Base-by-base conservation (phyloP, 2,797 vertebrate species). In the Lithobates pipiens region DNA sequence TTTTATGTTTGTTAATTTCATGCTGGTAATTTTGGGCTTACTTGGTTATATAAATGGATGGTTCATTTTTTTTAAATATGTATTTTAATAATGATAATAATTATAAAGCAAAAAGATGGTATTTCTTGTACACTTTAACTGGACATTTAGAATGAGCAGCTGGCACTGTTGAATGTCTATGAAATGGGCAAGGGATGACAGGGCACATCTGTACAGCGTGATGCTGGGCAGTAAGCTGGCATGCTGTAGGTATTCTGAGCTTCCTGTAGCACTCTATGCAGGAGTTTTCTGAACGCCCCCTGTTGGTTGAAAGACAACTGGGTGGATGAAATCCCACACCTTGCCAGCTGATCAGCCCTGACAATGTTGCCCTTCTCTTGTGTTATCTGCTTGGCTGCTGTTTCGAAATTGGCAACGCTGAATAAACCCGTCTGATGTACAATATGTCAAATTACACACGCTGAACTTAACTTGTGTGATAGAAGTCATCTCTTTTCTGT, bases 331-430 rank as follows among this genome's bases (percentile, higher is more conserved):
- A 81, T 61, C 29, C 84, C 42, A 57, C 77, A 68, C 61, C 76
- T 32, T 72, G 76, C 76, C 75, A 86, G 50, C 50, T 54, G 85
- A 83, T 74, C 69, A 8, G 57, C 70, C 34, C 39, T 25, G 27
- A 69, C 23, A 61, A 61, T 10, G 27, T 68, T 76, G 42, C 80
- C 75, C 76, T 73, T 83, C 81, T 67, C 78, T 23, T 61, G 85
- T 77, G 85, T 54, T 87, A 79, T 87, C 61, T 87, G 81, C 54
- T 82, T 82, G 80, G 79, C 80, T 34, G 39, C 85, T 82, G 85
- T 86, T 77, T 68, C 15, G 21, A 46, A 50, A 79, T 10, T 83
- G 63, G 76, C 44, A 75, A 50, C 61, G 76, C 44, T 69, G 39
- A 68, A 86, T 79, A 77, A 70, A 68, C 57, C 39, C 32, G 27